Evolutionary conservation across 2,113 vertebrate genomes (phyloP).

Genomic region (Catagonus wagneri): DNA sequence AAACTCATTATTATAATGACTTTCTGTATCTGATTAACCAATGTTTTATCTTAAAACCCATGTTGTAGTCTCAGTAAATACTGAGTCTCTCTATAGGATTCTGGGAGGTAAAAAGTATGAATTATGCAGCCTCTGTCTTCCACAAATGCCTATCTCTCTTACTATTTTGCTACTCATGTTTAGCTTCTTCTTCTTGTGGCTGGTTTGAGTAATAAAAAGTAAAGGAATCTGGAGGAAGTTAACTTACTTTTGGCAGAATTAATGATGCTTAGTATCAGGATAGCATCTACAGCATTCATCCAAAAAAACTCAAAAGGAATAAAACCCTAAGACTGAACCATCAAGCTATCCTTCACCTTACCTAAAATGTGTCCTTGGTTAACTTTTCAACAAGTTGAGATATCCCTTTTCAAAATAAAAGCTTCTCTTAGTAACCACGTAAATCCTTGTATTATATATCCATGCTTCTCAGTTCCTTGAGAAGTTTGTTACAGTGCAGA

Average conservation of each 20-base stretch:
- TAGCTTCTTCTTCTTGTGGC: background rate
- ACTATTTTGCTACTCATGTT: background rate
- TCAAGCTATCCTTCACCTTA: background rate
- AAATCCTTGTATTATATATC: background rate
- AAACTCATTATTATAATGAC: background rate
- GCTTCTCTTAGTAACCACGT: background rate
- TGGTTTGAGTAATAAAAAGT: slow-evolving; percentile 6
- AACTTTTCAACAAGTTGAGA: background rate
- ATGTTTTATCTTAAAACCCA: slow-evolving; percentile 27
- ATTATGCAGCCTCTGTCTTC: background rate
- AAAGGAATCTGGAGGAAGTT: background rate
- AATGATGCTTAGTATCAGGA: background rate
- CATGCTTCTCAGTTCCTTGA: background rate
- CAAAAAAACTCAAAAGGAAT: background rate
- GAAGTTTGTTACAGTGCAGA: background rate
- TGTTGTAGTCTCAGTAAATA: background rate
- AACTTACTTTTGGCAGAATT: background rate
- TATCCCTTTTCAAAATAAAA: background rate
- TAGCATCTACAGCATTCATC: background rate
- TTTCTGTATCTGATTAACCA: background rate
- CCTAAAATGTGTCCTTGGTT: background rate
- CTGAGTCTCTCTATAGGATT: background rate
- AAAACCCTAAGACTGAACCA: background rate
- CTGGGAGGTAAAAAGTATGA: background rate
- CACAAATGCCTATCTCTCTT: background rate